Evolutionary conservation across 2,888 invertebrate genomes (phyloP), one percentile per base, ranked within the genome.

Genomic region (Atethmia centrago): DNA sequence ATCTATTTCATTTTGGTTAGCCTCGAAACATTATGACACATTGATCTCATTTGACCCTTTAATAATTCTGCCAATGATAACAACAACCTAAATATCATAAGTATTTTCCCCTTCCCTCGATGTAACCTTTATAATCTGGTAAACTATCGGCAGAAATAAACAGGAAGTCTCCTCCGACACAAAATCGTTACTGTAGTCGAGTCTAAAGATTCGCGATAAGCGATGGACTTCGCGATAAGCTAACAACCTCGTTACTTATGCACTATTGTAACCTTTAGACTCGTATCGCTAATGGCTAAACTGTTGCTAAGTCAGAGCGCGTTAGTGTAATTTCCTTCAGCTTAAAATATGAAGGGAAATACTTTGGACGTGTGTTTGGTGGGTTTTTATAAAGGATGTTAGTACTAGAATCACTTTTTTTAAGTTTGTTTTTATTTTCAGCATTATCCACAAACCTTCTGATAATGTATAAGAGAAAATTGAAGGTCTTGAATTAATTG

Each of bases 221-320:
- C 64, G 82, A 79, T 79, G 45, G 59, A 55, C 49, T 53, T 21
- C 10, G 56, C 58, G 82, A 82, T 82, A 79, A 69, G 71, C 67
- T 71, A 75, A 74, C 79, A 69, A 79, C 67, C 75, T 79, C 64
- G 75, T 75, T 74, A 75, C 82, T 81, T 71, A 82, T 81, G 68
- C 68, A 74, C 59, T 81, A 67, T 70, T 55, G 53, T 67, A 74
- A 74, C 70, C 71, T 78, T 78, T 68, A 61, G 64, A 74, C 40
- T 55, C 31, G 58, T 71, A 71, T 74, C 70, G 45, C 68, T 78
- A 78, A 81, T 74, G 77, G 80, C 77, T 80, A 69, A 80, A 69
- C 77, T 80, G 69, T 77, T 80, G 64, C 55, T 68, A 72, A 77
- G 80, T 72, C 64, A 77, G 64, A 59, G 19, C 36, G 25, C 45